Evolutionary conservation across 2,888 invertebrate genomes (phyloP).

Genomic region (Zelleria hepariella): DNA sequence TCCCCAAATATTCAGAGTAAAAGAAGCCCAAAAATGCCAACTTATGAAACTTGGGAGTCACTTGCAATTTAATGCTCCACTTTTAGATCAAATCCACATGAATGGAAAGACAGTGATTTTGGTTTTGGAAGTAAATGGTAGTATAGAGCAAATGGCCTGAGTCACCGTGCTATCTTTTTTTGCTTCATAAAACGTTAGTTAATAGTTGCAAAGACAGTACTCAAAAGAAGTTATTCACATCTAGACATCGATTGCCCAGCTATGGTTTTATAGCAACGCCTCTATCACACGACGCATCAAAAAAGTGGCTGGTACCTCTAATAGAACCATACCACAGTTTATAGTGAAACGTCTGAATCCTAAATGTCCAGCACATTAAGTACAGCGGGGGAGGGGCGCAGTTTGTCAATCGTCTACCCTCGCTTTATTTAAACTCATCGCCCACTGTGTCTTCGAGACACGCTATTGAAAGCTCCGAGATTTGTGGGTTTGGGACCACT

Average conservation of each 20-base stretch:
- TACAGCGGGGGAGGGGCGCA: conserved; percentile 48
- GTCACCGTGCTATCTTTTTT: neutral
- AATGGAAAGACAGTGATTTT: too few species aligned
- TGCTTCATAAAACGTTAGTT: neutral
- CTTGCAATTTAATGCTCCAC: too few species aligned
- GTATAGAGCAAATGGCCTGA: too few species aligned
- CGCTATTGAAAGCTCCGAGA: conserved; percentile 14
- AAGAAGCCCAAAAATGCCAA: too few species aligned
- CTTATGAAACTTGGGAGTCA: too few species aligned
- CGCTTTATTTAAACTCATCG: conserved; percentile 58
- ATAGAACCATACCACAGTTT: neutral
- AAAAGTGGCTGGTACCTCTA: neutral
- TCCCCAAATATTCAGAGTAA: too few species aligned
- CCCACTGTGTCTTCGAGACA: conserved; percentile 47
- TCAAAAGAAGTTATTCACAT: neutral
- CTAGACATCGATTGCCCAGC: neutral
- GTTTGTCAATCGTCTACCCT: conserved; percentile 44
- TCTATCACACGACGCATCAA: neutral
- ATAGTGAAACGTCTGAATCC: conserved; percentile 38
- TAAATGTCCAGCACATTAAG: conserved; percentile 67
- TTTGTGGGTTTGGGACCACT: conserved; percentile 15
- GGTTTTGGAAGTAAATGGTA: too few species aligned
- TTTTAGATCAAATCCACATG: too few species aligned
- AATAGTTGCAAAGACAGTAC: neutral
- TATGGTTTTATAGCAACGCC: neutral